Evolutionary conservation across 23 tunicate species (phyloP).

Genomic region (Halocynthia roretzi): DNA sequence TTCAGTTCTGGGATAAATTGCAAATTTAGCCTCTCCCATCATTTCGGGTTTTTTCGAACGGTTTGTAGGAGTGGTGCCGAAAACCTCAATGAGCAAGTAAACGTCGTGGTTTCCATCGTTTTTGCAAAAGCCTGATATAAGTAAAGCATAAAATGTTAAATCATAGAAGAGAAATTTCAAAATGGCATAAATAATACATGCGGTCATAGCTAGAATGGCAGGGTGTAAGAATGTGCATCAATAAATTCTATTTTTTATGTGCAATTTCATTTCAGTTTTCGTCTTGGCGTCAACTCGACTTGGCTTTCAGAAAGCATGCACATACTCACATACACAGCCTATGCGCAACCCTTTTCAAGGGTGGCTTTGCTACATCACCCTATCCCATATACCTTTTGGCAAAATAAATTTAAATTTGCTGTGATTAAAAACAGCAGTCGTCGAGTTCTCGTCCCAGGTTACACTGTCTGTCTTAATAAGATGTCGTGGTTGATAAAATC

Average conservation of each 20-base stretch:
- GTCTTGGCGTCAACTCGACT: too few relatives aligned
- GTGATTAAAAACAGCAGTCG: slow-evolving; percentile 28
- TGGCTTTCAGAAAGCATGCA: too few relatives aligned
- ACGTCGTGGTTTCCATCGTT: slow-evolving; percentile 88
- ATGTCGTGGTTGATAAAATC: background rate
- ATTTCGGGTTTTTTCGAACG: slow-evolving; percentile 15
- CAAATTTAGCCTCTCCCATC: slow-evolving; percentile 72
- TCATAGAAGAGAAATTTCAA: background rate
- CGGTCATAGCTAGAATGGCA: background rate
- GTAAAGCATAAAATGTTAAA: background rate
- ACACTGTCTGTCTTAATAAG: slow-evolving; percentile 39
- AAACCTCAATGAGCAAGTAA: slow-evolving; percentile 60
- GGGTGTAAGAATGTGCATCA: background rate
- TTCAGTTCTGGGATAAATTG: slow-evolving; percentile 83
- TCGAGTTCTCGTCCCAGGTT: slow-evolving; percentile 31
- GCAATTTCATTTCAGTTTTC: too few relatives aligned
- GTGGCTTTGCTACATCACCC: too few relatives aligned
- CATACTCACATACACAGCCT: background rate
- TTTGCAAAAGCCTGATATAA: slow-evolving; percentile 68
- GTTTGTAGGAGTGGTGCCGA: background rate
- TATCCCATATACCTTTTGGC: slow-evolving; percentile 44
- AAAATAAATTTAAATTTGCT: slow-evolving; percentile 33
- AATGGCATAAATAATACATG: background rate
- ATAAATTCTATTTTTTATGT: too few relatives aligned
- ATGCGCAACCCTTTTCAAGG: background rate